A percentile compares a stretch with the other conserved stretches of the same genome.
Evolutionary conservation across 2,888 invertebrate species (phyloP).

Genomic region (Ypsolopha sequella): DNA sequence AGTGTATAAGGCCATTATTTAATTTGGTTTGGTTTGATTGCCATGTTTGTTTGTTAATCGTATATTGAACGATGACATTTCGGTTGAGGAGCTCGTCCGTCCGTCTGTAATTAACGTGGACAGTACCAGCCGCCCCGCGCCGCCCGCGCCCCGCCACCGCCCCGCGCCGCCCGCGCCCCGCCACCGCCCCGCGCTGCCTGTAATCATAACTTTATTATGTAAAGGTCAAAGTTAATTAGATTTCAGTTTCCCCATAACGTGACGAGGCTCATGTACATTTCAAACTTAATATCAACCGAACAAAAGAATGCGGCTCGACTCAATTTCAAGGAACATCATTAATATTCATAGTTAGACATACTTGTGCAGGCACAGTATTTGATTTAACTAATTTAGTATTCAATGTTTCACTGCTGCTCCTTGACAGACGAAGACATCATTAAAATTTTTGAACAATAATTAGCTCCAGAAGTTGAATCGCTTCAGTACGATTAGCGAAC

Average conservation of each 20-base stretch:
- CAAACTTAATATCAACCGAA: not conserved
- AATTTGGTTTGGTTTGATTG: not conserved
- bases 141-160: too few species aligned
- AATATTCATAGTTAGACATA: not conserved
- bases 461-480: not conserved
- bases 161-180: not conserved
- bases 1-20: not conserved
- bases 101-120: conserved; percentile 12
- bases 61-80: conserved; percentile 26
- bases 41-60: conserved; percentile 11
- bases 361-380: not conserved
- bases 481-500: not conserved
- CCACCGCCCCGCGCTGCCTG: not conserved
- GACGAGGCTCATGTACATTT: not conserved
- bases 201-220: not conserved
- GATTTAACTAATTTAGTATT: not conserved
- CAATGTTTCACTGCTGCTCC: too few species aligned
- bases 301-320: too few species aligned
- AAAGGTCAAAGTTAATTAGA: conserved; percentile 1
- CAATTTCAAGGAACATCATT: too few species aligned
- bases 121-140: conserved; percentile 5
- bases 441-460: not conserved
- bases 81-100: not conserved
- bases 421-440: too few species aligned
- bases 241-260: not conserved